phyloP scores from a whole-genome alignment of 2,113 vertebrate genomes.

The Megaleporinus macrocephalus region DNA sequence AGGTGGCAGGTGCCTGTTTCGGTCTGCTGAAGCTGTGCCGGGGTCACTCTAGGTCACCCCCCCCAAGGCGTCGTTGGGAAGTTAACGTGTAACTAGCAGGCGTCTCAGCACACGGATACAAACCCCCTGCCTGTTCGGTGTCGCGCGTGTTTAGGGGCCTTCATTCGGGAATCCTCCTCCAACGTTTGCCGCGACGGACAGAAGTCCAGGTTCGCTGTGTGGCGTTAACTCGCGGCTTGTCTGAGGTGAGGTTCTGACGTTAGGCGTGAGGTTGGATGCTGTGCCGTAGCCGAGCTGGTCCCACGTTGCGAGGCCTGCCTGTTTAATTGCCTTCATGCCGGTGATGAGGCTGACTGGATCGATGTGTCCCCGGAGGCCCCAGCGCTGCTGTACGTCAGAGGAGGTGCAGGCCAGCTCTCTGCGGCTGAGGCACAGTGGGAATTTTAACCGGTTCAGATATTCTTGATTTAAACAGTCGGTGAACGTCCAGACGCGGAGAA shows the following conservation, averaged over 20 bases:
- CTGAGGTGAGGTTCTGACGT: no score
- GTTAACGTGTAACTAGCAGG: slow-evolving; percentile 55
- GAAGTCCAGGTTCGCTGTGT: neutral
- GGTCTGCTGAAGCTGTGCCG: slow-evolving; percentile 44
- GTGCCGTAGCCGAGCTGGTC: neutral
- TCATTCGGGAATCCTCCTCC: neutral
- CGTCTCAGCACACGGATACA: slow-evolving; percentile 29
- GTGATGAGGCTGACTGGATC: slow-evolving; percentile 34
- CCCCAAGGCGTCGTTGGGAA: slow-evolving; percentile 30
- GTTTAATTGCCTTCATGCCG: slow-evolving; percentile 35
- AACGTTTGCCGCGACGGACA: no score
- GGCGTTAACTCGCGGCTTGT: no score
- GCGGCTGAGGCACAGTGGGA: neutral
- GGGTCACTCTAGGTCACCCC: slow-evolving; percentile 27
- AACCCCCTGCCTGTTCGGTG: no score
- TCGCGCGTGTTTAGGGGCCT: no score
- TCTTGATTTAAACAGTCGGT: neutral
- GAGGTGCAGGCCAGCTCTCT: neutral
- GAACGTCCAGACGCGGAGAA: neutral
- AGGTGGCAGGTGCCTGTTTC: slow-evolving; percentile 13
- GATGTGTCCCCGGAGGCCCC: slow-evolving; percentile 26
- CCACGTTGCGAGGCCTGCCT: neutral
- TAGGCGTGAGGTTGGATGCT: neutral
- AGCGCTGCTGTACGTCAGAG: slow-evolving; percentile 13
- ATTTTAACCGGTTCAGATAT: neutral